phyloP scores from a whole-genome alignment of 2,888 invertebrate species.

The Aphrophora alni region DNA sequence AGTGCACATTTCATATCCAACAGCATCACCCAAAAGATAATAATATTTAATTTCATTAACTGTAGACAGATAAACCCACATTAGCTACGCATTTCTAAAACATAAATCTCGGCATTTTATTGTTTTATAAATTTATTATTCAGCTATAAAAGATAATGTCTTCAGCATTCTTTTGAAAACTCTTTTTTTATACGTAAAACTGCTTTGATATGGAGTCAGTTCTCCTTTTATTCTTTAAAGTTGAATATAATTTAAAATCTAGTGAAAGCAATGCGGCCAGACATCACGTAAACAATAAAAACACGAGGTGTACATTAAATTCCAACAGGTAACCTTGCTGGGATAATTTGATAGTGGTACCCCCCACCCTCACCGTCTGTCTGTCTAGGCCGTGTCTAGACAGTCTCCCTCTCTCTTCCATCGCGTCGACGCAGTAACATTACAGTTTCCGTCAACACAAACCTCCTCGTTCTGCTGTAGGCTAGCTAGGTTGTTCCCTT shows the following conservation, averaged over 20 bases:
- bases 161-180: neutral
- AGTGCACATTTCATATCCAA: no score
- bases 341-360: neutral
- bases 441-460: neutral
- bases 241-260: neutral
- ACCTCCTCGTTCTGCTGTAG: no score
- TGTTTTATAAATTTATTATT: neutral
- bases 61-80: no score
- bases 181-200: neutral
- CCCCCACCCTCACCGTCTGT: neutral
- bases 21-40: no score
- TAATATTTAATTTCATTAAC: no score
- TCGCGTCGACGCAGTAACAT: neutral
- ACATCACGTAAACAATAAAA: constrained; percentile 6
- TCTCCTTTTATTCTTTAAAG: neutral
- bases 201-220: neutral
- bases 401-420: neutral
- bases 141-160: neutral
- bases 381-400: constrained; percentile 4
- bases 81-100: no score
- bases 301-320: neutral
- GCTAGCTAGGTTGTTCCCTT: neutral
- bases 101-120: neutral
- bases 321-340: neutral
- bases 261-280: neutral